Base-by-base conservation (phyloP, 2,888 invertebrate species). In the Noctua pronuba region DNA sequence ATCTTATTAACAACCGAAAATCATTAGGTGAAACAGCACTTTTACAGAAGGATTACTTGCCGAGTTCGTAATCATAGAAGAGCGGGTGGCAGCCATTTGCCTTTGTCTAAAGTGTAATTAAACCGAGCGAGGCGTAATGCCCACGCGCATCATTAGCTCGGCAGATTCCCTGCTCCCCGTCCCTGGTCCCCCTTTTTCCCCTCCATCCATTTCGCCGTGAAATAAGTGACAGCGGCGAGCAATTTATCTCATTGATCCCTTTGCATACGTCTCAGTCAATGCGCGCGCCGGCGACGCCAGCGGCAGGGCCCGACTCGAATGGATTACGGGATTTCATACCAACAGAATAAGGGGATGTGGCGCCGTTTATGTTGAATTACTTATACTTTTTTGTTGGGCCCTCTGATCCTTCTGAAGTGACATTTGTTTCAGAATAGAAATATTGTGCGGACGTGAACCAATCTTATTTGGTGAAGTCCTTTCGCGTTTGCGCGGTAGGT, bases 161-260 rank as follows among this genome's bases (percentile, higher is more conserved):
- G 86, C 88, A 88, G 85, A 86, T 89, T 89, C 89, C 86, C 79
- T 88, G 86, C 80, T 81, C 86, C 79, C 83, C 83, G 74, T 75
- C 80, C 66, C 86, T 83, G 79, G 75, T 82, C 79, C 73, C 84
- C 82, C 82, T 74, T 84, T 75, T 85, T 83, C 82, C 82, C 84
- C 86, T 86, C 80, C 86, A 91, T 91, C 93, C 91, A 91, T 92
- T 92, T 92, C 87, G 88, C 91, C 91, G 92, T 92, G 91, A 93
- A 94, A 94, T 93, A 94, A 95, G 94, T 94, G 95, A 94, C 94
- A 94, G 93, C 90, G 92, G 91, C 90, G 91, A 92, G 93, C 94
- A 93, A 96, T 96, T 94, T 94, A 94, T 96, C 95, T 95, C 93
- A 95, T 95, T 95, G 95, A 95, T 95, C 95, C 95, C 94, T 94